Evolutionary conservation across 2,888 invertebrate genomes (phyloP), one percentile per base, ranked within the genome.

Genomic region (Teleiodes luculella): DNA sequence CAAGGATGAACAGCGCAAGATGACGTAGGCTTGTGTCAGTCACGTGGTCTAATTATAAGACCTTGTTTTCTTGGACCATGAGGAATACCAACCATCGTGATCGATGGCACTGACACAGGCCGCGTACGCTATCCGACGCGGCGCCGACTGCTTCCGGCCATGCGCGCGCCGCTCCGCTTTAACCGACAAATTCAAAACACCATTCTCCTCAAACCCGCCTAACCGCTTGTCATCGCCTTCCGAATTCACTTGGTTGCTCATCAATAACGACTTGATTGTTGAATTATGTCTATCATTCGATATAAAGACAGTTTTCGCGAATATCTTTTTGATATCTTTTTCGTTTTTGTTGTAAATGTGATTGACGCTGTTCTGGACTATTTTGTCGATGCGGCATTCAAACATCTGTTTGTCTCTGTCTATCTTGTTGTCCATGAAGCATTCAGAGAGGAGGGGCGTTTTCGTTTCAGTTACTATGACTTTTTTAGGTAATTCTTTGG

Each of bases 61-160:
- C n/a, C n/a, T n/a, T n/a, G n/a, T n/a, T n/a, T n/a, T n/a, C n/a
- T n/a, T n/a, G n/a, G n/a, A n/a, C n/a, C n/a, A n/a, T n/a, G n/a
- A n/a, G n/a, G n/a, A n/a, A n/a, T n/a, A n/a, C n/a, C n/a, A n/a
- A n/a, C n/a, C n/a, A n/a, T n/a, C n/a, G n/a, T n/a, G n/a, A n/a
- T n/a, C n/a, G n/a, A n/a, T n/a, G n/a, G n/a, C n/a, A n/a, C n/a
- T n/a, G n/a, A n/a, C n/a, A n/a, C n/a, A n/a, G n/a, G 47, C 48
- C 8, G 68, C 70, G 28, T 67, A 69, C 14, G 84, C 64, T n/a
- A 89, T 82, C 59, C 87, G 67, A n/a, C 84, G 55, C 0, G 89
- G 88, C 57, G 86, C 87, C 2, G 80, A 63, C 66, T 89, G 88
- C 35, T 89, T 89, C 59, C 89, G 70, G 0, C 88, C 89, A 24